A percentile compares a stretch with the other conserved stretches of the same genome.
phyloP scores from a whole-genome alignment of 2,888 invertebrate species.

The Clistopyga incitator region DNA sequence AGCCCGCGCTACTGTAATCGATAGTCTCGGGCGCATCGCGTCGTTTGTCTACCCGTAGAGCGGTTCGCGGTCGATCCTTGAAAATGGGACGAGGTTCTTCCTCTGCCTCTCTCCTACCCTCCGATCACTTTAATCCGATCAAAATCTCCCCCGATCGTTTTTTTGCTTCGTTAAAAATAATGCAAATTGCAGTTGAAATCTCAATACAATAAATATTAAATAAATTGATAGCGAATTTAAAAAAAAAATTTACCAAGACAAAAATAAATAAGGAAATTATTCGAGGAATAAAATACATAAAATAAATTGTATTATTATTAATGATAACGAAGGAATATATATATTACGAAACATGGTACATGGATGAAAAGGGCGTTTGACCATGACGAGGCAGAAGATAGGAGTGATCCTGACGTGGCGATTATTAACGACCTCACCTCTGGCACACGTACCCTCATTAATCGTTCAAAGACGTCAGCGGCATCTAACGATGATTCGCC shows the following conservation, averaged over 20 bases:
- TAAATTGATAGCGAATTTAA: no score
- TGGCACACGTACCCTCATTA: conserved; percentile 55
- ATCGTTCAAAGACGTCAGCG: conserved; percentile 48
- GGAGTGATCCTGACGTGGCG: conserved; percentile 64
- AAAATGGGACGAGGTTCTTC: conserved; percentile 40
- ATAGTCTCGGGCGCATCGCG: conserved; percentile 53
- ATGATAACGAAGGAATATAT: not conserved
- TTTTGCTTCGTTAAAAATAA: not conserved
- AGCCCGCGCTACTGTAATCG: conserved; percentile 51
- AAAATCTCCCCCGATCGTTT: not conserved
- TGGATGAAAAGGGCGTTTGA: not conserved
- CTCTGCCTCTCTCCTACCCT: not conserved
- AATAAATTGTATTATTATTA: not conserved
- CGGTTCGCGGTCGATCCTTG: conserved; percentile 38
- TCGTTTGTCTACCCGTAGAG: conserved; percentile 52
- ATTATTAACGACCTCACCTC: conserved; percentile 65
- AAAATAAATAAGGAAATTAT: no score
- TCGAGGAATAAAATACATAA: not conserved
- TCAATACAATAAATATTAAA: not conserved
- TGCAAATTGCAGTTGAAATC: not conserved
- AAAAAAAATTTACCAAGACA: no score
- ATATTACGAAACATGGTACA: not conserved
- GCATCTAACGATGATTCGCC: conserved; percentile 46
- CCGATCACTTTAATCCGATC: conserved; percentile 23
- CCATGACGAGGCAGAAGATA: conserved; percentile 46